Evolutionary conservation across 2,888 invertebrate species (phyloP), one percentile per base, ranked within the genome.

Genomic region (Diachrysia chrysitis): DNA sequence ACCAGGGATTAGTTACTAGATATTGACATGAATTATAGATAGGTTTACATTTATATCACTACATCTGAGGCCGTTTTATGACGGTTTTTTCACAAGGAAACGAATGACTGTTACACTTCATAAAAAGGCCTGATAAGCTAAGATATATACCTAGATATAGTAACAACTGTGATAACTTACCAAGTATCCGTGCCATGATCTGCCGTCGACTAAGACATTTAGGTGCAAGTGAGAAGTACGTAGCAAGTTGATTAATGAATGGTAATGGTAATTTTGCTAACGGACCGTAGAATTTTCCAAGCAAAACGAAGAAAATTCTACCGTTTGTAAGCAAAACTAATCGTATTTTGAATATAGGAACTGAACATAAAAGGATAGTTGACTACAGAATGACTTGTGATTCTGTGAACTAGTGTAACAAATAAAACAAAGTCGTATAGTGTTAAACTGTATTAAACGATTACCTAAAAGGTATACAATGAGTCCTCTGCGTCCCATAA

Each of bases 391-490:
- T 67, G 73, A 62, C 37, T 42, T 9, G 68, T 80, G 78, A 71
- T 66, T 61, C 62, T 74, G 76, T 83, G 73, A 74, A 69, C 72
- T 82, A 71, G 55, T 70, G 60, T 67, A 78, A 25, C 70, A 85
- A 86, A 85, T 85, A 71, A 91, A 93, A 93, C 90, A 76, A 91
- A 80, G 79, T 79, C 64, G 69, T 83, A 75, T 85, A 79, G 87
- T 90, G 88, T 93, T 94, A 94, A 89, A 83, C 90, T 93, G 89
- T 93, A 93, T 93, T 93, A 93, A 90, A 92, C 86, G 79, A 83
- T 89, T 87, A 89, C 88, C 88, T 86, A 89, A 87, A 85, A 86
- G 76, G 78, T 81, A 76, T 82, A 84, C 77, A 86, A 86, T 83
- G 87, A 81, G 78, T 85, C 77, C 73, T 83, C 81, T 82, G 81